These are phyloP conservation scores for Mythimna pallens DNA, from an alignment of 2,888 invertebrate species.

Conservation along the genomic window DNA sequence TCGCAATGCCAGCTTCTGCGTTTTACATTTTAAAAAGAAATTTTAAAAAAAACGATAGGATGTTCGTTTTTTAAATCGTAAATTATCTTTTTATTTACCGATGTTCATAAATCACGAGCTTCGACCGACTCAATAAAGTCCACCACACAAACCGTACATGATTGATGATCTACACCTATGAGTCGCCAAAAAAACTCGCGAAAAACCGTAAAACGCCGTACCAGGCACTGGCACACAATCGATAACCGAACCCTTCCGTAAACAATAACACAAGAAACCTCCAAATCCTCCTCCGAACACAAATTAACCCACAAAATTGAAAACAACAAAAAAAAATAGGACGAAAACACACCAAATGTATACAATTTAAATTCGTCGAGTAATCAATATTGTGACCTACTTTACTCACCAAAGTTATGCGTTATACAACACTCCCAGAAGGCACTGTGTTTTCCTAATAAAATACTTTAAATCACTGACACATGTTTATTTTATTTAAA, in stretches of 20 bases:
- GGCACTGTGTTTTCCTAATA: conserved; percentile 78
- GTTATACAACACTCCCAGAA: conserved; percentile 73
- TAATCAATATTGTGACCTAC: conserved; percentile 72
- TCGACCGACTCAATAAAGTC: conserved; percentile 45
- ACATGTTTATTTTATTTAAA: conserved; percentile 78
- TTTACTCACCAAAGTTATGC: conserved; percentile 78
- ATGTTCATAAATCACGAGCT: conserved; percentile 46
- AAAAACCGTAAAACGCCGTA: conserved; percentile 66
- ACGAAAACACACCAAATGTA: conserved; percentile 58
- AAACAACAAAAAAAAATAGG: conserved; percentile 61
- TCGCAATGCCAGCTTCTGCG: conserved; percentile 12
- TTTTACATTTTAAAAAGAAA: neutral
- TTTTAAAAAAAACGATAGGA: neutral
- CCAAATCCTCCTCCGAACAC: conserved; percentile 69
- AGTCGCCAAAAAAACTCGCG: conserved; percentile 52
- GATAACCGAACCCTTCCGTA: conserved; percentile 73
- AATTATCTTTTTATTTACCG: conserved; percentile 33
- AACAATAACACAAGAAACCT: conserved; percentile 85
- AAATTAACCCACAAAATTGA: conserved; percentile 66
- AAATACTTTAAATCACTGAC: conserved; percentile 72
- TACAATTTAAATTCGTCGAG: conserved; percentile 62
- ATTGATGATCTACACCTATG: conserved; percentile 59
- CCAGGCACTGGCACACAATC: conserved; percentile 74
- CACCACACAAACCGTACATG: conserved; percentile 51
- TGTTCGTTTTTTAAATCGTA: conserved; percentile 14